phyloP scores from a whole-genome alignment of 1,140 invertebrate genomes.

The Battus philenor region DNA sequence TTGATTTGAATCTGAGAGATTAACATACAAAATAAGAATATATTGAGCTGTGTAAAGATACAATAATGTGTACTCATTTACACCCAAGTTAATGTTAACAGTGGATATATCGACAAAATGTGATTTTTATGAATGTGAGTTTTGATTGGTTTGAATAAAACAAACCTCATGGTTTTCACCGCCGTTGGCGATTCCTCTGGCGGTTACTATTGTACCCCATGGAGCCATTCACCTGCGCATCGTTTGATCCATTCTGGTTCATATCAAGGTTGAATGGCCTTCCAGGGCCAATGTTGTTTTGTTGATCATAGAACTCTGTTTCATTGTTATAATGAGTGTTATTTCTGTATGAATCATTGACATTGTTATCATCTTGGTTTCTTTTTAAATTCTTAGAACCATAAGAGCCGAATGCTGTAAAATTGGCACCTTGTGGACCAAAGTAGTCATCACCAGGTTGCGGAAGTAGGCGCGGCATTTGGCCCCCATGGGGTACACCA shows the following conservation, averaged over 20 bases:
- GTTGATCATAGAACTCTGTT: constrained; percentile 46
- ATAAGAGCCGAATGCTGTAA: constrained; percentile 65
- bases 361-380: constrained; percentile 28
- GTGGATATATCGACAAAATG: constrained; percentile 16
- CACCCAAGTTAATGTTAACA: constrained; percentile 16
- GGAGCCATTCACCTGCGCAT: constrained; percentile 61
- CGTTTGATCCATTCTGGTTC: constrained; percentile 37
- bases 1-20: constrained; percentile 3
- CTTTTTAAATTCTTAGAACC: constrained; percentile 48
- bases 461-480: constrained; percentile 60
- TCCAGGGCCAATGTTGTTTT: constrained; percentile 59
- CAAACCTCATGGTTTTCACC: constrained; percentile 69
- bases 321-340: constrained; percentile 28
- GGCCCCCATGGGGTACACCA: constrained; percentile 61
- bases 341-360: constrained; percentile 29
- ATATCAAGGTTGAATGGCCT: constrained; percentile 39
- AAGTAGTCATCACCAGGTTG: constrained; percentile 38
- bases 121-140: constrained; percentile 51
- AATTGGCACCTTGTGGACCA: constrained; percentile 52
- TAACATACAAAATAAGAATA: constrained; percentile 3
- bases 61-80: constrained; percentile 6
- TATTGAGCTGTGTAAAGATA: constrained; percentile 6
- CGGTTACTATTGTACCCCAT: constrained; percentile 70
- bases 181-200: constrained; percentile 67
- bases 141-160: constrained; percentile 68